Conservation (phyloP, 2,797 vertebrate genomes). For the Martes flavigula region DNA sequence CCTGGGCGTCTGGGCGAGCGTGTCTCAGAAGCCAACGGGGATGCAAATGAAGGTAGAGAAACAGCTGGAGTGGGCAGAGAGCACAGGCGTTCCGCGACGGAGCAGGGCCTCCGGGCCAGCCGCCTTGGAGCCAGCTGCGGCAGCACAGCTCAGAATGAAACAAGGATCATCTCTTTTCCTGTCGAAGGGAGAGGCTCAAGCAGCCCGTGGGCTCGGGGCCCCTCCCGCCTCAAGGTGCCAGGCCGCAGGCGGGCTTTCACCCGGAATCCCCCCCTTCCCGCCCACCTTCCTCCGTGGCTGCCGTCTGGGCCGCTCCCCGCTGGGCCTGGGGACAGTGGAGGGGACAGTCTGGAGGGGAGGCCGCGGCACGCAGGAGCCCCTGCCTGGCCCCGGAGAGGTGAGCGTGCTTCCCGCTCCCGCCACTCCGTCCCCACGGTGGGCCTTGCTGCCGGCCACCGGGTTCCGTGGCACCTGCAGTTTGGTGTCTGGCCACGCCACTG, state of each 20-base stretch:
- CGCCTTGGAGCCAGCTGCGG: background rate
- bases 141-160: slow-evolving; percentile 55
- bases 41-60: rapidly evolving
- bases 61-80: background rate
- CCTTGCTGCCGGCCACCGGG: rapidly evolving
- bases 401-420: background rate
- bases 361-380: background rate
- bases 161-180: slow-evolving; percentile 64
- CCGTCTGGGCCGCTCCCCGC: background rate
- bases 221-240: rapidly evolving
- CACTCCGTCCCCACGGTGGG: rapidly evolving
- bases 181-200: background rate
- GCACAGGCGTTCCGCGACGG: slow-evolving; percentile 18
- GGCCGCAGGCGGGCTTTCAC: slow-evolving; percentile 25
- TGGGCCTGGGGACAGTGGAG: background rate
- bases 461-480: rapidly evolving
- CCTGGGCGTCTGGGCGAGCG: background rate
- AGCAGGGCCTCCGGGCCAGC: slow-evolving; percentile 19
- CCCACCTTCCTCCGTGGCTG: background rate
- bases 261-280: slow-evolving; percentile 41
- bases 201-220: background rate
- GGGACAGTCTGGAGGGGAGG: background rate
- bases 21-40: rapidly evolving
- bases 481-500: background rate
- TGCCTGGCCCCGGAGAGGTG: slow-evolving; percentile 38